These are phyloP conservation scores for Crocidura indochinensis DNA, from an alignment of 2,797 vertebrate genomes.

Conservation along the genomic window DNA sequence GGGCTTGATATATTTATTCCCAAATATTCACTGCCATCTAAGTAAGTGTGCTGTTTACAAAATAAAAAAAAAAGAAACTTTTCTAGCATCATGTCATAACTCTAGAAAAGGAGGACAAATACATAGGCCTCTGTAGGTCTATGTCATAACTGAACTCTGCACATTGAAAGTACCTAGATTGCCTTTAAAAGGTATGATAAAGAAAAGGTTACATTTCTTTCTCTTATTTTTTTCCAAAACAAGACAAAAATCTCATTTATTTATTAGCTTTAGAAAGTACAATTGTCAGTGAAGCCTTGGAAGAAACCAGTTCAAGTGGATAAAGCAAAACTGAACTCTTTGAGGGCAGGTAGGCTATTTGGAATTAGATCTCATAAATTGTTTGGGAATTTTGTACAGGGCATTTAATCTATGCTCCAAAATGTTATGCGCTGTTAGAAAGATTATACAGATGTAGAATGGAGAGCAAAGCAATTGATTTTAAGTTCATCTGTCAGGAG, in stretches of 20 bases:
- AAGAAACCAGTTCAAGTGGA: slow-evolving; percentile 79
- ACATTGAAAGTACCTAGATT: slow-evolving; percentile 88
- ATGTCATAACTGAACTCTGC: slow-evolving; percentile 77
- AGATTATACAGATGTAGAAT: slow-evolving; percentile 78
- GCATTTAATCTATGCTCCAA: slow-evolving; percentile 81
- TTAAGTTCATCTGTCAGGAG: slow-evolving; percentile 79
- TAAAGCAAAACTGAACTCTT: slow-evolving; percentile 83
- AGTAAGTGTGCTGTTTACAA: slow-evolving; percentile 87
- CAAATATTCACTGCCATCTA: slow-evolving; percentile 90
- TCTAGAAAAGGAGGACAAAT: slow-evolving; percentile 85
- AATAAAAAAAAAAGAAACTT: slow-evolving; percentile 83
- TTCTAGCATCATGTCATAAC: slow-evolving; percentile 84
- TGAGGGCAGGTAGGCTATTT: slow-evolving; percentile 83
- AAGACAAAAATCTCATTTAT: slow-evolving; percentile 81
- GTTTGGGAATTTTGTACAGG: slow-evolving; percentile 81
- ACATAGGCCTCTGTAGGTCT: slow-evolving; percentile 82
- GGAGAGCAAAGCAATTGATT: slow-evolving; percentile 82
- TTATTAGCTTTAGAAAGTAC: slow-evolving; percentile 86
- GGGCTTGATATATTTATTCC: slow-evolving; percentile 88
- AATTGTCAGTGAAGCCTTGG: slow-evolving; percentile 84
- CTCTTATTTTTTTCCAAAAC: slow-evolving; percentile 79
- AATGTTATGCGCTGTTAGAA: slow-evolving; percentile 84
- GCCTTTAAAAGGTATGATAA: slow-evolving; percentile 88
- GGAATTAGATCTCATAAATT: slow-evolving; percentile 81
- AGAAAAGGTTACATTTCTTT: slow-evolving; percentile 83